Conservation (phyloP, 2,888 invertebrate genomes). For the Altica lythri region DNA sequence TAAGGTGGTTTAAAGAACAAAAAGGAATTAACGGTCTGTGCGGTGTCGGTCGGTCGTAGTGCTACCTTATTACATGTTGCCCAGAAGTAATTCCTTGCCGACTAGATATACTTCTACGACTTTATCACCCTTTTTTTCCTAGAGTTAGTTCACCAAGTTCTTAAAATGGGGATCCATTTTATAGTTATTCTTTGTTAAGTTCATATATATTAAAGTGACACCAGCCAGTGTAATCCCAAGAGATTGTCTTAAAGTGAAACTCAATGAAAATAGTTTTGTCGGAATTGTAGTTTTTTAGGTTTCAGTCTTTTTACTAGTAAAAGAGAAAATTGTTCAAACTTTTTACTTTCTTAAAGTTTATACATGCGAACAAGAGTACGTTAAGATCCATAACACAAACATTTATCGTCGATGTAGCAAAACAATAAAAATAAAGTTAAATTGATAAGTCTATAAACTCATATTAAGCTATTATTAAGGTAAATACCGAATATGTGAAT, state of each 20-base stretch:
- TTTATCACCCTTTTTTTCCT: conserved; percentile 9
- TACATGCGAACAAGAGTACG: too few species aligned
- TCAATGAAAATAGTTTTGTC: conserved; percentile 7
- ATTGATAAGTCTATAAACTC: too few species aligned
- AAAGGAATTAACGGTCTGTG: conserved; percentile 15
- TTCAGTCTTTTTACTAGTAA: too few species aligned
- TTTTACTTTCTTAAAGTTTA: too few species aligned
- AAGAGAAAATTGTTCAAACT: too few species aligned
- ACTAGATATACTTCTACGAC: conserved; percentile 9
- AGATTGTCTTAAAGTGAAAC: conserved; percentile 1
- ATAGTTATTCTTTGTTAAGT: conserved; percentile 11
- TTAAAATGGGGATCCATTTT: conserved; percentile 13
- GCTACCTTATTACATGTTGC: conserved; percentile 5
- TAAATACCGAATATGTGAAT: too few species aligned
- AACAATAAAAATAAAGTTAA: too few species aligned
- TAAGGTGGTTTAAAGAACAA: conserved; percentile 18
- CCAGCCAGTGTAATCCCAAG: conserved; percentile 8
- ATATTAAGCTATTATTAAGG: too few species aligned
- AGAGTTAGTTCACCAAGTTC: conserved; percentile 9
- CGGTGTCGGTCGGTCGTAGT: conserved; percentile 9
- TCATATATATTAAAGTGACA: conserved; percentile 2
- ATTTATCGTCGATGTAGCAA: too few species aligned
- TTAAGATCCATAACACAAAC: too few species aligned
- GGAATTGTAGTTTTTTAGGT: too few species aligned
- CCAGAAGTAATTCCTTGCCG: conserved; percentile 4